These are phyloP conservation scores for Bufo gargarizans DNA, from an alignment of 2,113 vertebrate species.

Conservation along the genomic window DNA sequence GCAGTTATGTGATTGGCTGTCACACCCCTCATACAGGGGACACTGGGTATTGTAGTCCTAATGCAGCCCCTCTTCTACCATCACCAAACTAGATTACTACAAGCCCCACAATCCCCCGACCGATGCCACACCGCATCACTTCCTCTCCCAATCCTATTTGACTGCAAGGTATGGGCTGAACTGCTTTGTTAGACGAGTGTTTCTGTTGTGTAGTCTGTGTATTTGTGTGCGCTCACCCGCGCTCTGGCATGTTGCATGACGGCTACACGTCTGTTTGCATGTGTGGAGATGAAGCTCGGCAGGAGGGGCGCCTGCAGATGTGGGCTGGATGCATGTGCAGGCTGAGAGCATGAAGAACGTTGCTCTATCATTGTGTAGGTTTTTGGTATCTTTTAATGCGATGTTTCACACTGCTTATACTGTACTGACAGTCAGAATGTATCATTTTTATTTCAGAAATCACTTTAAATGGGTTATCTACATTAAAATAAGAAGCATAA, in stretches of 20 bases:
- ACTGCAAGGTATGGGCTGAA: slow-evolving; percentile 48
- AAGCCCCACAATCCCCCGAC: slow-evolving; percentile 22
- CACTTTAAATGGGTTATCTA: background rate
- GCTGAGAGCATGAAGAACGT: background rate
- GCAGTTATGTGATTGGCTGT: background rate
- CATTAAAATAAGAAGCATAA: background rate
- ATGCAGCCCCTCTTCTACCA: background rate
- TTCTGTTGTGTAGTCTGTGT: slow-evolving; percentile 25
- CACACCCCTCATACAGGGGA: background rate
- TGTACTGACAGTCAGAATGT: background rate
- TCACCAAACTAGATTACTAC: background rate
- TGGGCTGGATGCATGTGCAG: background rate
- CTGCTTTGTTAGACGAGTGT: slow-evolving; percentile 43
- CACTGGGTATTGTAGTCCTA: slow-evolving; percentile 36
- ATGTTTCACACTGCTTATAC: background rate
- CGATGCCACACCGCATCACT: slow-evolving; percentile 21
- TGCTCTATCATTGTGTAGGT: background rate
- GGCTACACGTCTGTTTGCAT: background rate
- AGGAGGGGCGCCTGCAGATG: background rate
- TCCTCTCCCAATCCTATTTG: slow-evolving; percentile 41
- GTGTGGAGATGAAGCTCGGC: background rate
- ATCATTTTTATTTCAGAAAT: background rate
- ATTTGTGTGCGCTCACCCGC: background rate
- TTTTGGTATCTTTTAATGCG: background rate
- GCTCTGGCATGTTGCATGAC: background rate